A percentile compares a stretch with the other conserved stretches of the same genome.
Evolutionary conservation across 2,113 vertebrate genomes (phyloP).

Genomic region (Montifringilla adamsi): DNA sequence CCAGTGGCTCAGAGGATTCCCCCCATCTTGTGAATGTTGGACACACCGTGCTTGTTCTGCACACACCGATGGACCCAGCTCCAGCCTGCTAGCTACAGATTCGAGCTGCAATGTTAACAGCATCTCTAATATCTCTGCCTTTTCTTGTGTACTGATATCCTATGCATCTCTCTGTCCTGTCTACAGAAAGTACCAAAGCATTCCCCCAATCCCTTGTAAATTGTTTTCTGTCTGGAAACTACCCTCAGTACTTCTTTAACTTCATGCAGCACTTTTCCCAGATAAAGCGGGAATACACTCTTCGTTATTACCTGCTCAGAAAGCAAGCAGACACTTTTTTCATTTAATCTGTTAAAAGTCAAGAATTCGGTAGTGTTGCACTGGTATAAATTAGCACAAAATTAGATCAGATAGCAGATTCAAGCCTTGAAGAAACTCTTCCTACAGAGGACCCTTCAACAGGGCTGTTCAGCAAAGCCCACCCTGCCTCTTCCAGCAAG

Average conservation of each 20-base stretch:
- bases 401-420: not conserved
- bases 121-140: not conserved
- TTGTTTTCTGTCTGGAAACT: not conserved
- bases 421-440: not conserved
- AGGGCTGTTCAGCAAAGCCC: not conserved
- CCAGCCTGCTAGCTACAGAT: not conserved
- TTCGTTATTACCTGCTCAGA: not conserved
- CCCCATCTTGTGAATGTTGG: not conserved
- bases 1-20: not conserved
- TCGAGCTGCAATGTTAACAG: not conserved
- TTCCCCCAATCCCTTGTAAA: not conserved
- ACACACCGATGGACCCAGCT: not conserved
- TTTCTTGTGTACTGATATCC: not conserved
- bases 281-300: not conserved
- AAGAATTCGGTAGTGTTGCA: not conserved
- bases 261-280: not conserved
- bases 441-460: not conserved
- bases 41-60: not conserved
- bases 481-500: accelerated
- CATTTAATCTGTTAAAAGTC: not conserved
- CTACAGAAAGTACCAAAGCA: not conserved
- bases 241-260: not conserved
- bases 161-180: not conserved
- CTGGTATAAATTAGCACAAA: not conserved
- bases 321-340: not conserved